Evolutionary conservation across 1,140 invertebrate genomes (phyloP).

Genomic region (Cataglyphis hispanica): DNA sequence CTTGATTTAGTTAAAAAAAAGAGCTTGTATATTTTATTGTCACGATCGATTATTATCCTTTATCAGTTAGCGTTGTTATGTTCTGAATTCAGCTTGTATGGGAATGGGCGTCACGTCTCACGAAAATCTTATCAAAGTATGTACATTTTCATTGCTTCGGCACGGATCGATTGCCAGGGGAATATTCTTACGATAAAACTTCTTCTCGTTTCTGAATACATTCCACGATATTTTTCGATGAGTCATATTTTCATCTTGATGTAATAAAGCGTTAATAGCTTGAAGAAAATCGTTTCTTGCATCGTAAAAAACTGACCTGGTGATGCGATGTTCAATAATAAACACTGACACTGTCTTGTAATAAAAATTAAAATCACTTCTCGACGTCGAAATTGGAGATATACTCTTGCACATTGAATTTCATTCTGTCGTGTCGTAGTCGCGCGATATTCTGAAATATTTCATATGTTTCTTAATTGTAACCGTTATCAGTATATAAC

Average conservation of each 20-base stretch:
- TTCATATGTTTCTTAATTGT: neutral
- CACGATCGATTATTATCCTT: neutral
- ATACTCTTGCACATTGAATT: neutral
- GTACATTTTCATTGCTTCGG: neutral
- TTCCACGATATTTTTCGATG: neutral
- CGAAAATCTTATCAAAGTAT: neutral
- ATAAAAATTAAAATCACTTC: neutral
- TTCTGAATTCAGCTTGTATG: neutral
- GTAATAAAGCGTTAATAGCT: slow-evolving; percentile 2
- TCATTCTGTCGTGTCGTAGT: neutral
- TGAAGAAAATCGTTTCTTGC: neutral
- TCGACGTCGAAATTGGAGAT: neutral
- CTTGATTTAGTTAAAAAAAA: neutral
- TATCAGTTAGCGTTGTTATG: neutral
- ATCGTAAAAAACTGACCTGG: neutral
- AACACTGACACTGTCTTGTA: neutral
- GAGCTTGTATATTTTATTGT: neutral
- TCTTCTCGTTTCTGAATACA: neutral
- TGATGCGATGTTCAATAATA: neutral
- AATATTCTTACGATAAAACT: neutral
- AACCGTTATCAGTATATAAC: neutral
- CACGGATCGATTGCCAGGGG: neutral
- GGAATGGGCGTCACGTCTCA: too few species aligned
- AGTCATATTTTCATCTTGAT: neutral
- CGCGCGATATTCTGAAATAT: neutral